Evolutionary conservation across 2,113 vertebrate species (phyloP).

Genomic region (Andinoacara biseriatus): DNA sequence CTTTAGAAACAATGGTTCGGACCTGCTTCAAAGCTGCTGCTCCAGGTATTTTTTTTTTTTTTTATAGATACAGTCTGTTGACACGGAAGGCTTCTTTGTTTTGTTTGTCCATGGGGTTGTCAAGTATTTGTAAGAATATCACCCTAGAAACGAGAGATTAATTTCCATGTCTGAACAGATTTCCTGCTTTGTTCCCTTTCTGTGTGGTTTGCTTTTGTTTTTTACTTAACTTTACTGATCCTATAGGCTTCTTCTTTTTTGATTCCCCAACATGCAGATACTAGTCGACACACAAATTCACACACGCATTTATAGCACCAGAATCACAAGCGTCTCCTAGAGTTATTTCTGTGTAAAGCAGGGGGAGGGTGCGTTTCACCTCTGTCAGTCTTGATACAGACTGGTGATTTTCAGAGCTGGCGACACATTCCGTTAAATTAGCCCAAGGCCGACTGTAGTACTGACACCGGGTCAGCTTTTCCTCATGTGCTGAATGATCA

Average conservation of each 20-base stretch:
- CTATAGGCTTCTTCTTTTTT: slow-evolving; percentile 9
- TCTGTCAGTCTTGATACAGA: slow-evolving; percentile 21
- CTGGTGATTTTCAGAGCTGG: slow-evolving; percentile 51
- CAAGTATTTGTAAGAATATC: slow-evolving; percentile 20
- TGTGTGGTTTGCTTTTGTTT: neutral
- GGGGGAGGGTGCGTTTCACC: slow-evolving; percentile 10
- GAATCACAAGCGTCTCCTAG: neutral
- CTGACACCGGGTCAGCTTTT: slow-evolving; percentile 47
- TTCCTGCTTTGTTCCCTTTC: neutral
- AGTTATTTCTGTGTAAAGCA: neutral
- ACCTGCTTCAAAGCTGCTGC: neutral
- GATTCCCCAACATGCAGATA: slow-evolving; percentile 4
- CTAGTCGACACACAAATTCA: neutral
- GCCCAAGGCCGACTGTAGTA: slow-evolving; percentile 27
- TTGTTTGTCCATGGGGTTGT: slow-evolving; percentile 17
- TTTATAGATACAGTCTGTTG: neutral
- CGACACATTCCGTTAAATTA: slow-evolving; percentile 67
- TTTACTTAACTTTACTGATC: slow-evolving; percentile 25
- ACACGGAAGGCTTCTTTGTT: slow-evolving; percentile 14
- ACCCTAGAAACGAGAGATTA: slow-evolving; percentile 42
- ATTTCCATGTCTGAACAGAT: slow-evolving; percentile 28
- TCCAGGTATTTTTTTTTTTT: slow-evolving; percentile 22
- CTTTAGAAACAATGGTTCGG: slow-evolving; percentile 24
- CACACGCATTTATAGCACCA: neutral
- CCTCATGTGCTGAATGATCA: slow-evolving; percentile 57